phyloP scores from a whole-genome alignment of 2,113 vertebrate genomes.

The Proterorhinus semilunaris region DNA sequence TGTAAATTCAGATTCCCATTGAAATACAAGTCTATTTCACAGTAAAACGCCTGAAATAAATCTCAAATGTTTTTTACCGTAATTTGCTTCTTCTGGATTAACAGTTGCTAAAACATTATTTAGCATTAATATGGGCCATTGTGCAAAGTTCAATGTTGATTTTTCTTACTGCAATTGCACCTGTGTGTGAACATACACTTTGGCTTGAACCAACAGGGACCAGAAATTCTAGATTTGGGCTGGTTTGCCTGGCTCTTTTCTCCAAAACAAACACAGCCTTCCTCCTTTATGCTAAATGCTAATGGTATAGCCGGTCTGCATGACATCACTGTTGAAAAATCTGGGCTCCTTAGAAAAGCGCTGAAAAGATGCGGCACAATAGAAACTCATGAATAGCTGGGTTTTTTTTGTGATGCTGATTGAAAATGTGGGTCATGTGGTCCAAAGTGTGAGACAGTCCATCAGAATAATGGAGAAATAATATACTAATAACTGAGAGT shows the following conservation, averaged over 20 bases:
- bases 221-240: not conserved
- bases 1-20: too few relatives aligned
- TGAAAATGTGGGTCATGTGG: conserved; percentile 25
- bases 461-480: conserved; percentile 5
- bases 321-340: conserved; percentile 10
- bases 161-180: too few relatives aligned
- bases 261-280: not conserved
- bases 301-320: not conserved
- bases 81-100: too few relatives aligned
- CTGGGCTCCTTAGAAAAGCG: not conserved
- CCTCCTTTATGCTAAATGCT: conserved; percentile 5
- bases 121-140: too few relatives aligned
- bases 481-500: conserved; percentile 11
- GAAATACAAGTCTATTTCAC: too few relatives aligned
- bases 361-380: conserved; percentile 13
- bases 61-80: too few relatives aligned
- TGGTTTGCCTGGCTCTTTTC: not conserved
- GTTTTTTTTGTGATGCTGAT: conserved; percentile 15
- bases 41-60: too few relatives aligned
- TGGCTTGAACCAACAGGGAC: not conserved
- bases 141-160: too few relatives aligned
- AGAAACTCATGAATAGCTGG: not conserved
- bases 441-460: not conserved
- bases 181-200: not conserved
- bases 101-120: too few relatives aligned